phyloP scores from a whole-genome alignment of 2,888 invertebrate species.

The Acanthosepion lycidas region DNA sequence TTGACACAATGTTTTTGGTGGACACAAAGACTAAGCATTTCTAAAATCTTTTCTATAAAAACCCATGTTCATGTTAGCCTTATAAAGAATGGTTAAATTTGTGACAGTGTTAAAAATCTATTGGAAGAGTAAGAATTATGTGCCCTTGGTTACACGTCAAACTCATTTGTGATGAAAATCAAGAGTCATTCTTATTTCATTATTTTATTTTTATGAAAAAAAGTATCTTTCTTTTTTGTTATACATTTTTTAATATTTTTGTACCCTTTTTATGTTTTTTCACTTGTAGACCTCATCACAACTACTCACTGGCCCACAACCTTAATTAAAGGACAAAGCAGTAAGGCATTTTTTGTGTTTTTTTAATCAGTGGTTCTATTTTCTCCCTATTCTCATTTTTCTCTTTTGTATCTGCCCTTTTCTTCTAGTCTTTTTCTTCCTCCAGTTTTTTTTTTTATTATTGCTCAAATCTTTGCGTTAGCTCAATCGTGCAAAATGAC shows the following conservation, averaged over 20 bases:
- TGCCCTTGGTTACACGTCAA: not conserved
- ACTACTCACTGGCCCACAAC: conserved; percentile 42
- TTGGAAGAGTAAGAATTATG: not conserved
- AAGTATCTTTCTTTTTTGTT: not conserved
- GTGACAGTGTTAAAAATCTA: not conserved
- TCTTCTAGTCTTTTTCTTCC: not conserved
- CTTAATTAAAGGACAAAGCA: conserved; percentile 34
- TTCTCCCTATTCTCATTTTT: not conserved
- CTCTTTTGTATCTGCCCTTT: not conserved
- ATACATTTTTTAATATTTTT: not conserved
- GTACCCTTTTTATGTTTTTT: not conserved
- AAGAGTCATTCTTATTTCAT: not conserved
- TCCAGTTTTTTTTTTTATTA: not conserved
- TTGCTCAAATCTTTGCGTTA: not conserved
- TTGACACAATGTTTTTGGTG: no score
- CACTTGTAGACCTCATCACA: conserved; percentile 25
- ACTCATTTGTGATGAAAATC: not conserved
- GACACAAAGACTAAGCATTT: no score
- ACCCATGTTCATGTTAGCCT: not conserved
- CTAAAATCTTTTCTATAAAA: not conserved
- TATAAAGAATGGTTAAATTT: not conserved
- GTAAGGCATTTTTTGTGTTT: not conserved
- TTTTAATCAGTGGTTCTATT: not conserved
- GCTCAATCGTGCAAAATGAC: not conserved
- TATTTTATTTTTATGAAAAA: not conserved